These are phyloP conservation scores for Cabera pusaria DNA, from an alignment of 2,888 invertebrate genomes.

Conservation along the genomic window DNA sequence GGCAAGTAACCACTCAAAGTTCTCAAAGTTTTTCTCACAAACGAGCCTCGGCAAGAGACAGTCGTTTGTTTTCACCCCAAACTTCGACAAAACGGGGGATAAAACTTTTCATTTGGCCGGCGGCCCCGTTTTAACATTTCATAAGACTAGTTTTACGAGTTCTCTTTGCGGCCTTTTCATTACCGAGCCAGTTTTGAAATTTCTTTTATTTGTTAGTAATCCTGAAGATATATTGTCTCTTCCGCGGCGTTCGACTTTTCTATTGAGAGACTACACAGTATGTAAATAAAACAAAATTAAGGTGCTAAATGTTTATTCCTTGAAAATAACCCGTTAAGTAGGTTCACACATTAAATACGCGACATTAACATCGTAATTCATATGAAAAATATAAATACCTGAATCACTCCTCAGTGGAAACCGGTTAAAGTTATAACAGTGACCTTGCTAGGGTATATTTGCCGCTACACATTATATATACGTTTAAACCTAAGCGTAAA, in stretches of 20 bases:
- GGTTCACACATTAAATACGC: constrained; percentile 60
- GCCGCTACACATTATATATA: constrained; percentile 64
- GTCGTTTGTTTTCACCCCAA: constrained; percentile 18
- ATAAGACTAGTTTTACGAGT: constrained; percentile 21
- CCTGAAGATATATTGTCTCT: too few relatives aligned
- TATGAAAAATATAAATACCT: constrained; percentile 77
- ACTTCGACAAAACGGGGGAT: constrained; percentile 15
- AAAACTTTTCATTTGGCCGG: constrained; percentile 9
- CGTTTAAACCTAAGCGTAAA: constrained; percentile 57
- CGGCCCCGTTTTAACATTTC: constrained; percentile 17
- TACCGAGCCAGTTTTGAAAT: constrained; percentile 7
- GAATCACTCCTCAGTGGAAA: constrained; percentile 74
- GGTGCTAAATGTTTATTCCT: constrained; percentile 48
- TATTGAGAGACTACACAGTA: too few relatives aligned
- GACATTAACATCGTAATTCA: constrained; percentile 64
- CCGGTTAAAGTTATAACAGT: constrained; percentile 67
- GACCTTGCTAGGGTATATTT: constrained; percentile 63
- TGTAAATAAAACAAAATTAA: constrained; percentile 29
- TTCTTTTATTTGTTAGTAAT: too few relatives aligned
- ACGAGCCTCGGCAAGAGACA: constrained; percentile 17
- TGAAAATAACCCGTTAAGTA: constrained; percentile 48
- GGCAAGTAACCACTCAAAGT: constrained; percentile 5
- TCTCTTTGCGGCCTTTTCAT: constrained; percentile 15
- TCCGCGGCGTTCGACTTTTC: too few relatives aligned
- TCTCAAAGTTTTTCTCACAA: constrained; percentile 15